phyloP scores from a whole-genome alignment of 2,113 vertebrate species.

The Rissa tridactyla region DNA sequence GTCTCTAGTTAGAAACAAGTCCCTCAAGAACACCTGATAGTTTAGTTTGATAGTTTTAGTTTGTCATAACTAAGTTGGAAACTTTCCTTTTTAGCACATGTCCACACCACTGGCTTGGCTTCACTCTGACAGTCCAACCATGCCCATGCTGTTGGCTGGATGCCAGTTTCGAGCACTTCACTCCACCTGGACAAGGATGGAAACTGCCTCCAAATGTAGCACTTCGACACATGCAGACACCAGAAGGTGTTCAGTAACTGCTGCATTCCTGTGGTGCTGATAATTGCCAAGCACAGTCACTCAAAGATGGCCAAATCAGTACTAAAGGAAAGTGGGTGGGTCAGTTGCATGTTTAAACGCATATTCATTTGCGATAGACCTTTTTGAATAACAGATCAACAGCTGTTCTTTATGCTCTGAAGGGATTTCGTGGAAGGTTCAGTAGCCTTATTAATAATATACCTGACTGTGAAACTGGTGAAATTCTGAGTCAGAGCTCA shows the following conservation, averaged over 20 bases:
- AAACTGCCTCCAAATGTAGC: neutral
- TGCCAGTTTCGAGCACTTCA: neutral
- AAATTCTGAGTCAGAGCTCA: neutral
- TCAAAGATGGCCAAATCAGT: neutral
- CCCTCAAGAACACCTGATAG: neutral
- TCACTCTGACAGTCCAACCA: neutral
- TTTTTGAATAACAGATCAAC: neutral
- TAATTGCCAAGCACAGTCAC: neutral
- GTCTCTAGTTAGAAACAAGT: neutral
- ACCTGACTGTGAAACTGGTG: neutral
- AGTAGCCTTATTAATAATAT: neutral
- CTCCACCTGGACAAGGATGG: neutral
- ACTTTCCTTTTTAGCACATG: neutral
- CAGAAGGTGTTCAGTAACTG: neutral
- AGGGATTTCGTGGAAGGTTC: neutral
- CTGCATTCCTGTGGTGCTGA: neutral
- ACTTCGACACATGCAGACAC: neutral
- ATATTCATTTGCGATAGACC: rapidly evolving
- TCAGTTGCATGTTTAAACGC: neutral
- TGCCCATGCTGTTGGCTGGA: neutral
- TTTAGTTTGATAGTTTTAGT: neutral
- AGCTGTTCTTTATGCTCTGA: neutral
- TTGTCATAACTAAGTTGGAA: neutral
- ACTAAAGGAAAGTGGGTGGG: neutral
- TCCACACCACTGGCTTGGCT: neutral